Evolutionary conservation across 2,113 vertebrate species (phyloP).

Genomic region (Pangasianodon gigas): DNA sequence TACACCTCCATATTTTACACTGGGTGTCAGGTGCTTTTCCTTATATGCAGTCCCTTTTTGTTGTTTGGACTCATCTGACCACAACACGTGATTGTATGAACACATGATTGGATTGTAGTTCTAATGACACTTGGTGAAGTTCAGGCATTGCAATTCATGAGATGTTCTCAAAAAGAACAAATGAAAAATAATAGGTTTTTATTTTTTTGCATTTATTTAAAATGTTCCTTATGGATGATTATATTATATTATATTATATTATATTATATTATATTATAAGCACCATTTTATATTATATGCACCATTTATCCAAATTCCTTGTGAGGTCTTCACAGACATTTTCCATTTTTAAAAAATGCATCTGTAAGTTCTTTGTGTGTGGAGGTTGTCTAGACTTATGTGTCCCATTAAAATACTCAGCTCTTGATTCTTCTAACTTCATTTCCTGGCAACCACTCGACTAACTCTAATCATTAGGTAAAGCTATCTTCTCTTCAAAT

Average conservation of each 20-base stretch:
- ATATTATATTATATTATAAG: background rate
- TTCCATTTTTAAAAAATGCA: background rate
- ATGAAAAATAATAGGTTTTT: background rate
- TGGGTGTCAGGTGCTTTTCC: background rate
- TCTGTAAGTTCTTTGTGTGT: constrained; percentile 19
- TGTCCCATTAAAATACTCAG: constrained; percentile 20
- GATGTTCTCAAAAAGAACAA: background rate
- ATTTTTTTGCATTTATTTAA: background rate
- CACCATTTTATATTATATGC: no score
- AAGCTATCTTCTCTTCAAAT: constrained; percentile 94
- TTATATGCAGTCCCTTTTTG: background rate
- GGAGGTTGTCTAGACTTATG: constrained; percentile 51
- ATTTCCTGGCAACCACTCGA: constrained; percentile 79
- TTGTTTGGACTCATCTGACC: background rate
- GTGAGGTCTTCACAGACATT: background rate
- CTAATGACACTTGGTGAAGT: background rate
- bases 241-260: background rate
- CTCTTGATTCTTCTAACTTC: constrained; percentile 52
- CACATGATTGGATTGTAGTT: background rate
- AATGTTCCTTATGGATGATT: background rate
- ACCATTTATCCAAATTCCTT: background rate
- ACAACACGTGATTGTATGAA: background rate
- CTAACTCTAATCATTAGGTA: constrained; percentile 91
- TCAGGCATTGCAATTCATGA: background rate
- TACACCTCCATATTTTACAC: background rate